Conservation (phyloP, 2,797 vertebrate species). For the Lacerta viridis region DNA sequence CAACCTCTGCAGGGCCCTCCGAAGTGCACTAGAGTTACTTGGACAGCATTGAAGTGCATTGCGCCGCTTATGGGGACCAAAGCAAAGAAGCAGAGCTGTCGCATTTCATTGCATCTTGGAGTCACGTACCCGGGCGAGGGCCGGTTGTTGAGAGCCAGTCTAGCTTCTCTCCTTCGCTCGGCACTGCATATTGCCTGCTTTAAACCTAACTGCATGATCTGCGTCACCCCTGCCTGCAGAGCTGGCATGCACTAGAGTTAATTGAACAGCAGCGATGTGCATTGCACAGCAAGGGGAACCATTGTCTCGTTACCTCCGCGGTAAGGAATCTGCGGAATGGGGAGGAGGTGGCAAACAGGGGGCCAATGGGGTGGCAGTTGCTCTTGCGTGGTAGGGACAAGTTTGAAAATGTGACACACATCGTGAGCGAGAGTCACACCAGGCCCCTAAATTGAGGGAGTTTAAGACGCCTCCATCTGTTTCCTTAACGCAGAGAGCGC, state of each 20-base stretch:
- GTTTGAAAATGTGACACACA: not conserved
- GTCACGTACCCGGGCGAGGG: no score
- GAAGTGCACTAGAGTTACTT: not conserved
- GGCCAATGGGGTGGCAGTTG: not conserved
- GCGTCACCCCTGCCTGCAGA: no score
- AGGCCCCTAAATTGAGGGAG: not conserved
- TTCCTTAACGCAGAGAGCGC: no score
- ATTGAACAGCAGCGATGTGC: not conserved
- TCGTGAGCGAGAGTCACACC: not conserved
- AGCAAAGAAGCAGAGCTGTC: no score
- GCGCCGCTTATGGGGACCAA: no score
- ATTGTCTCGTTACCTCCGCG: no score
- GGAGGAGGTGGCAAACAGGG: not conserved
- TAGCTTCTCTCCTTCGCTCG: no score
- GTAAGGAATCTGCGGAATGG: no score
- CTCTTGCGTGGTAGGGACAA: not conserved
- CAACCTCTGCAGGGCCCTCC: not conserved
- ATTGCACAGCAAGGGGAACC: not conserved
- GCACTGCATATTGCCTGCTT: no score
- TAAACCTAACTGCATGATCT: no score
- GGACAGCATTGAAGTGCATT: not conserved
- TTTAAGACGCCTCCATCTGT: not conserved
- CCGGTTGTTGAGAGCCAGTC: no score
- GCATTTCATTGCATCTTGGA: no score
- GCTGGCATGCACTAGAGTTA: not conserved